A percentile compares a stretch with the other conserved stretches of the same genome.
Conservation (phyloP, 1,140 invertebrate genomes). For the Globodera rostochiensis region DNA sequence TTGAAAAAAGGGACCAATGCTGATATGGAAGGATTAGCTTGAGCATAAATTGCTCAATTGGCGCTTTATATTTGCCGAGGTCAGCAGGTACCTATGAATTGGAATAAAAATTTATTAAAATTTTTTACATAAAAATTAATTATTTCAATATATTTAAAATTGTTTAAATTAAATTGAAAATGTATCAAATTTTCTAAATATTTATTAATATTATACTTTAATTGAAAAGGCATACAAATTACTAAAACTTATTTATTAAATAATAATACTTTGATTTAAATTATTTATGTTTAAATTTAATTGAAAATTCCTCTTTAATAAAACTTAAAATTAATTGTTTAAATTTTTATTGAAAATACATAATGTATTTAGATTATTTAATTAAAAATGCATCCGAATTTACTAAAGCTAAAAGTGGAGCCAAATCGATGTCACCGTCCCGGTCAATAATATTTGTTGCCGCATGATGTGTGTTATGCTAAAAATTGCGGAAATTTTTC, state of each 20-base stretch:
- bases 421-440: constrained; percentile 62
- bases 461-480: constrained; percentile 62
- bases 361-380: constrained; percentile 8
- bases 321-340: not conserved
- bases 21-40: constrained; percentile 62
- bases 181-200: no score
- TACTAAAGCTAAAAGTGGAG: constrained; percentile 59
- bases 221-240: no score
- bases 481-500: not conserved
- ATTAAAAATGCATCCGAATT: not conserved
- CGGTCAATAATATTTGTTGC: constrained; percentile 65
- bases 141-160: no score
- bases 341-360: constrained; percentile 2
- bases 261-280: no score
- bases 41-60: constrained; percentile 56
- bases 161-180: no score
- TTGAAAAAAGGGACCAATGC: constrained; percentile 26
- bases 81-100: constrained; percentile 44
- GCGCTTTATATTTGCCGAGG: constrained; percentile 58
- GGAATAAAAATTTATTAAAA: no score
- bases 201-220: no score
- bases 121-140: no score
- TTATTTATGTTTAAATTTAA: no score
- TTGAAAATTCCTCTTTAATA: no score
- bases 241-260: no score